Evolutionary conservation across 2,113 vertebrate species (phyloP).

Genomic region (Melanocharis versteri): DNA sequence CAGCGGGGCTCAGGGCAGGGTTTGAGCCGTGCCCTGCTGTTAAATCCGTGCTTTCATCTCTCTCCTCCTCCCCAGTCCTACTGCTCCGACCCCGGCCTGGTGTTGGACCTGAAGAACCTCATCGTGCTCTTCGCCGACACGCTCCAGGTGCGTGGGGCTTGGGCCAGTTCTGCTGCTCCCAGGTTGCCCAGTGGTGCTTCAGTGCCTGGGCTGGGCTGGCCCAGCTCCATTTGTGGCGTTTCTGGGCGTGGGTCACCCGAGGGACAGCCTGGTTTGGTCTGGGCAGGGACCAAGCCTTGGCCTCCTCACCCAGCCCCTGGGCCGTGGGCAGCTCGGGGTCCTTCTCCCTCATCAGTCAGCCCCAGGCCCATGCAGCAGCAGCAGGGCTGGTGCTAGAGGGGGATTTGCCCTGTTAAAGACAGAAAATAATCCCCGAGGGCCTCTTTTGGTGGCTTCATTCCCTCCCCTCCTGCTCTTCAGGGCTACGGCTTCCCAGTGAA

Average conservation of each 20-base stretch:
- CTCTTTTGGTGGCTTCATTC: rapidly evolving
- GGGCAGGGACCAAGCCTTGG: background rate
- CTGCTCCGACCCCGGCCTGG: constrained; percentile 91
- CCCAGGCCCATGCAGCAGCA: background rate
- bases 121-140: constrained; percentile 97
- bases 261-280: background rate
- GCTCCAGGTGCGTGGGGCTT: constrained; percentile 78
- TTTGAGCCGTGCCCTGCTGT: background rate
- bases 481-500: constrained; percentile 94
- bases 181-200: rapidly evolving
- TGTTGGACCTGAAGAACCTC: constrained; percentile 96
- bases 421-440: background rate
- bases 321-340: background rate
- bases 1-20: background rate
- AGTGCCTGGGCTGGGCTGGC: rapidly evolving
- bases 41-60: background rate
- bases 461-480: constrained; percentile 51
- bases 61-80: constrained; percentile 80
- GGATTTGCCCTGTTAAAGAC: rapidly evolving
- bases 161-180: background rate
- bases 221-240: too few relatives aligned
- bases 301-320: too few relatives aligned
- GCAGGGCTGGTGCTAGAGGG: rapidly evolving
- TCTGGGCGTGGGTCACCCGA: rapidly evolving
- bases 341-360: rapidly evolving